phyloP scores from a whole-genome alignment of 2,113 vertebrate species.

The Phalacrocorax brasilianus region DNA sequence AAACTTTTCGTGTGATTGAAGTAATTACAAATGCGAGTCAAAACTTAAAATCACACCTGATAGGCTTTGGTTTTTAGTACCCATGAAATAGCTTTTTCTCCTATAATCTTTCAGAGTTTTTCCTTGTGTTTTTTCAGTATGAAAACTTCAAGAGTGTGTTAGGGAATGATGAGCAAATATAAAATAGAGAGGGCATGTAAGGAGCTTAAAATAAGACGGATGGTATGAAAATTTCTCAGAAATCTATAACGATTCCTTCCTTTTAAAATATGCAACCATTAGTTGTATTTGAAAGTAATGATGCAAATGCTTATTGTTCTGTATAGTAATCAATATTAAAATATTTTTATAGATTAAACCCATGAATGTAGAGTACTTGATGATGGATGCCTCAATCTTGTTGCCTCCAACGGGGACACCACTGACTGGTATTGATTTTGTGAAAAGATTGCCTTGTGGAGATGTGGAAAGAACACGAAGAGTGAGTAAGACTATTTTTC shows the following conservation, averaged over 20 bases:
- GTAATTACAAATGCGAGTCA: background rate
- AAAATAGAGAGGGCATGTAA: background rate
- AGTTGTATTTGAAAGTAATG: background rate
- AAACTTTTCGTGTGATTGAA: background rate
- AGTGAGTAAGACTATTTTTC: constrained; percentile 70
- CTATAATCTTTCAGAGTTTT: background rate
- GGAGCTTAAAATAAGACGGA: background rate
- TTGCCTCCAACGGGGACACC: constrained; percentile 96
- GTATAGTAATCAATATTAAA: background rate
- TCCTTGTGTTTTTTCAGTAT: background rate
- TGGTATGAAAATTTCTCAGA: background rate
- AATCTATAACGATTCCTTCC: background rate
- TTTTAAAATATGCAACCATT: background rate
- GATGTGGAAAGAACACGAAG: constrained; percentile 93
- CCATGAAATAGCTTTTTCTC: background rate
- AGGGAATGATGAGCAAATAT: background rate
- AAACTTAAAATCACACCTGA: background rate
- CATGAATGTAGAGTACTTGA: constrained; percentile 96
- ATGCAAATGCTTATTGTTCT: background rate
- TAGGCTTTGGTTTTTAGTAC: background rate
- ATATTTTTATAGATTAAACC: constrained; percentile 87
- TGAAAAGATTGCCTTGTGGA: constrained; percentile 94
- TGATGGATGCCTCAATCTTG: constrained; percentile 98
- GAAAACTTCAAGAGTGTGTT: background rate
- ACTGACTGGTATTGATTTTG: constrained; percentile 96